Evolutionary conservation across 2,113 vertebrate species (phyloP), one percentile per base, ranked within the genome.

Genomic region (Solea solea): DNA sequence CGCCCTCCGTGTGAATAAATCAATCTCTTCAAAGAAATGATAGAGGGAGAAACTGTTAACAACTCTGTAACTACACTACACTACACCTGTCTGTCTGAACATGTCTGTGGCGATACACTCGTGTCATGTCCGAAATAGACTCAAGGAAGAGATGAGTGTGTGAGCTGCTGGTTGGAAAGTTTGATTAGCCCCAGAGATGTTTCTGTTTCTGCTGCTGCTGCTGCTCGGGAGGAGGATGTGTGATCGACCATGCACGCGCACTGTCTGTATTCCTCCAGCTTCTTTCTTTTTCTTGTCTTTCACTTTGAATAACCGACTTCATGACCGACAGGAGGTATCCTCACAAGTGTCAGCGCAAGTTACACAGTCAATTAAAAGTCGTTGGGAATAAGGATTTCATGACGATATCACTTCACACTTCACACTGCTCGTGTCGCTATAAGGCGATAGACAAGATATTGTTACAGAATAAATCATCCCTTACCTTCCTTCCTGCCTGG

Each of bases 101-200:
- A 51, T 41, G 50, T 21, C 28, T 62, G 56, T 28, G 44, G 59
- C 42, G 54, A 48, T n/a, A n/a, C n/a, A 55, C 2, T 8, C 8
- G 50, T 55, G 8, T 60, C 44, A 25, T 79, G 42, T 49, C 48
- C 49, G 53, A 52, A 62, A 58, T 34, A 56, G 1, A 54, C 28
- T 60, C 12, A 61, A 76, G 50, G 62, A 82, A 64, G 40, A 71
- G 71, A 76, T 75, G 56, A 57, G 69, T 61, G 69, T 61, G 69
- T 54, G 2, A 56, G 44, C 14, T 48, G 59, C 64, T 58, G 68
- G 45, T n/a, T 77, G 78, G 77, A 89, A 87, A 87, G 80, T 89
- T 89, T 83, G 52, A 60, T 69, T 59, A 39, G 57, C 52, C 55
- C 54, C 74, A 21, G 52, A 67, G 78, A 66, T 75, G 65, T 64